Evolutionary conservation across 2,113 vertebrate genomes (phyloP).

Genomic region (Daubentonia madagascariensis): DNA sequence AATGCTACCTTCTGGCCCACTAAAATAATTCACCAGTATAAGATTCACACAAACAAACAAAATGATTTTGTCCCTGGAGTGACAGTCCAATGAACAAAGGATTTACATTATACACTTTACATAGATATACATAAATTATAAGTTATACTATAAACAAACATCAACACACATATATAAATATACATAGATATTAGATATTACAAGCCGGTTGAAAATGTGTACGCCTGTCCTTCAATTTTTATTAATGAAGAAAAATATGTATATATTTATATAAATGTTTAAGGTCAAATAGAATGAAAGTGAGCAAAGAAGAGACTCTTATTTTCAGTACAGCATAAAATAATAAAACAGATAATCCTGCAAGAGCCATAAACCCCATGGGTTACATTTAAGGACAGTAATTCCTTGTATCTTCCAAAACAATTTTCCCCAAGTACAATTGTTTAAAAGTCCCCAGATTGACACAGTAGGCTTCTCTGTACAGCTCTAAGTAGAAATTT

Average conservation of each 20-base stretch:
- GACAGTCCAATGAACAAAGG: background rate
- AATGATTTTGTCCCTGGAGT: background rate
- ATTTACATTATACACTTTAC: background rate
- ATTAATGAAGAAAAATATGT: background rate
- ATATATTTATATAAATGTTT: background rate
- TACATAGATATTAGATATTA: background rate
- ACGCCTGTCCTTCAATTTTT: background rate
- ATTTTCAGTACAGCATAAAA: background rate
- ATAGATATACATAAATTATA: background rate
- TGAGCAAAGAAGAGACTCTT: background rate
- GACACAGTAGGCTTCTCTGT: background rate
- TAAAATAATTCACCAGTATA: background rate
- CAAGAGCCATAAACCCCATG: background rate
- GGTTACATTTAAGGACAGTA: background rate
- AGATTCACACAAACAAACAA: background rate
- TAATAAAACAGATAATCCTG: background rate
- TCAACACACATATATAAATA: background rate
- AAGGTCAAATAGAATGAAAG: constrained; percentile 10
- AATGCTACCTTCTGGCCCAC: background rate
- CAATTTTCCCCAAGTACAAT: background rate
- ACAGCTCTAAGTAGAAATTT: constrained; percentile 35
- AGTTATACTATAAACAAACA: background rate
- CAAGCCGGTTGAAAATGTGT: background rate
- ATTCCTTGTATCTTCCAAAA: constrained; percentile 24
- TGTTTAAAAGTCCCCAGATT: constrained; percentile 24